These are phyloP conservation scores for Leguminivora glycinivorella DNA, from an alignment of 1,140 invertebrate genomes.

Conservation along the genomic window DNA sequence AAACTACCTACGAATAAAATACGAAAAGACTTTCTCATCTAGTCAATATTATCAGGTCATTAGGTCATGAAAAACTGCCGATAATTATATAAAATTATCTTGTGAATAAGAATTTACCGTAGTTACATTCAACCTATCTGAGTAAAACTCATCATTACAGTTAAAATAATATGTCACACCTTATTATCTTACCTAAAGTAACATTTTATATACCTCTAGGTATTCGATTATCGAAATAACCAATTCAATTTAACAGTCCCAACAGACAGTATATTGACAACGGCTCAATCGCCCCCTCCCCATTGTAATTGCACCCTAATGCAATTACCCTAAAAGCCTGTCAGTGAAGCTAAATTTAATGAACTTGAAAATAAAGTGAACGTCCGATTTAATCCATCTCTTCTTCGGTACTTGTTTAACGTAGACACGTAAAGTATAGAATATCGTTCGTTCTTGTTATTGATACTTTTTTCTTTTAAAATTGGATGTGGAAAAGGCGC, in stretches of 20 bases:
- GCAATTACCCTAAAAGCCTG: conserved; percentile 75
- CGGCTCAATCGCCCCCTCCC: conserved; percentile 33
- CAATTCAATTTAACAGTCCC: conserved; percentile 21
- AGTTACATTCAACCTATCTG: too few species aligned
- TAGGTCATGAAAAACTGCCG: background rate
- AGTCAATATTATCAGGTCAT: background rate
- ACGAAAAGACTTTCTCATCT: background rate
- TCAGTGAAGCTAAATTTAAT: conserved; percentile 73
- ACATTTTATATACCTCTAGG: background rate
- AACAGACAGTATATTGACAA: conserved; percentile 26
- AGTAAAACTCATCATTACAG: too few species aligned
- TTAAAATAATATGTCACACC: too few species aligned
- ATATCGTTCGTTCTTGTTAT: too few species aligned
- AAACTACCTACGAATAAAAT: background rate
- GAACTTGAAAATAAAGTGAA: conserved; percentile 70
- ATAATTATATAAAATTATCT: too few species aligned
- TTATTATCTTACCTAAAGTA: background rate
- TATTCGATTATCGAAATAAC: conserved; percentile 17
- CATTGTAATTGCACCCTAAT: conserved; percentile 65
- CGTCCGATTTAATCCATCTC: conserved; percentile 62
- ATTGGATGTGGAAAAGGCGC: too few species aligned
- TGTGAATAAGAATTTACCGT: too few species aligned
- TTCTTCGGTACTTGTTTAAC: conserved; percentile 34
- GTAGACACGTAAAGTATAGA: too few species aligned
- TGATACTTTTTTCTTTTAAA: too few species aligned